Evolutionary conservation across 2,888 invertebrate genomes (phyloP), one percentile per base, ranked within the genome.

Genomic region (Helleia helle): DNA sequence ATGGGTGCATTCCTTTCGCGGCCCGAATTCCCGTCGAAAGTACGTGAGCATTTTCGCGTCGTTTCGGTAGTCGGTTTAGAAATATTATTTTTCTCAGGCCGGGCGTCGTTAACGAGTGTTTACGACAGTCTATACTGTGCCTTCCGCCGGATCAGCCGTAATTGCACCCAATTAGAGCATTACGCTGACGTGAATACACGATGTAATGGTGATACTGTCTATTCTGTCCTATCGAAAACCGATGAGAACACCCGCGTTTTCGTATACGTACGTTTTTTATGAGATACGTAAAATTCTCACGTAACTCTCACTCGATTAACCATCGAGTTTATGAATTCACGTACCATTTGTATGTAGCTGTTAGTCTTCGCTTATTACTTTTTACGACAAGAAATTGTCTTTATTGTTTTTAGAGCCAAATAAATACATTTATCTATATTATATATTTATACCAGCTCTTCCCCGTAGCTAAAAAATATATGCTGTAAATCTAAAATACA

Each of bases 131-230:
- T 70, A 74, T 72, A 81, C 81, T 81, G 80, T 55, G 70, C 70
- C 73, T 73, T 74, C 72, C 70, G 62, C 66, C 68, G 70, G 74
- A 71, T 74, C 72, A 71, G 59, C 61, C 68, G 76, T 84, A 83
- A 84, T 83, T 83, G 79, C 70, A 69, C 71, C 79, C 83, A 84
- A 84, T 84, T 84, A 84, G 79, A 79, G 71, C 74, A 79, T 84
- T 77, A 81, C 74, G 83, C 83, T 83, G 81, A 84, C 81, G 77
- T 76, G 77, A 79, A 81, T 80, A 73, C 73, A 69, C 71, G 71
- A 76, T 72, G 72, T 80, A 80, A 79, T 72, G 67, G 73, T 61
- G 79, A 80, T 79, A 73, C 70, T 75, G 83, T 81, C 80, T 73
- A 62, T 62, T 57, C 58, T 50, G n/a, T n/a, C n/a, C n/a, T n/a